A percentile compares a stretch with the other conserved stretches of the same genome.
These are phyloP conservation scores for Melolontha melolontha DNA, from an alignment of 2,888 invertebrate species.

Conservation along the genomic window DNA sequence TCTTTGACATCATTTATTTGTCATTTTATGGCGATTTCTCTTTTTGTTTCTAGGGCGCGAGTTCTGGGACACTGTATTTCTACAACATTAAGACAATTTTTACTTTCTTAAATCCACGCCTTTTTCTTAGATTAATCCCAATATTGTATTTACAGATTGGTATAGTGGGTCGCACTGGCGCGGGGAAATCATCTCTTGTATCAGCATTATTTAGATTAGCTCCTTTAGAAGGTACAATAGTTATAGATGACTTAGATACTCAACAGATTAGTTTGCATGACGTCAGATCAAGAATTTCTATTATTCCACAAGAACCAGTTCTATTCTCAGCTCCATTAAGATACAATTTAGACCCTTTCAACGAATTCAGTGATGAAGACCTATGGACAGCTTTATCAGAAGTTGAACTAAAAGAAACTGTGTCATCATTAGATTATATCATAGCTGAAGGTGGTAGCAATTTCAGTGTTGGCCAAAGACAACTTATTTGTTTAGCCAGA, in stretches of 20 bases:
- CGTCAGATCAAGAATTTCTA: slow-evolving; percentile 75
- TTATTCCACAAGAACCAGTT: slow-evolving; percentile 83
- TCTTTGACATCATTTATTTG: too few relatives aligned
- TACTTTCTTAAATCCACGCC: not conserved
- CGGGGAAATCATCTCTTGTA: slow-evolving; percentile 84
- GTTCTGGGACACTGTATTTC: too few relatives aligned
- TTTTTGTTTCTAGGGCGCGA: too few relatives aligned
- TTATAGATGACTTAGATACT: slow-evolving; percentile 76
- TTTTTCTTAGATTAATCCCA: too few relatives aligned
- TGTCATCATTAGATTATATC: too few relatives aligned
- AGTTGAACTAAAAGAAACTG: too few relatives aligned
- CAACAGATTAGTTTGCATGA: slow-evolving; percentile 71
- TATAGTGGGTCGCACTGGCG: slow-evolving; percentile 86
- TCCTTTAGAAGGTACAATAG: slow-evolving; percentile 74
- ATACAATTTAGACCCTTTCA: slow-evolving; percentile 78
- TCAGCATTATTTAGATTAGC: slow-evolving; percentile 69
- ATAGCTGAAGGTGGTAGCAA: too few relatives aligned
- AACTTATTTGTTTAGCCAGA: slow-evolving; percentile 82
- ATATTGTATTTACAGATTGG: slow-evolving; percentile 71
- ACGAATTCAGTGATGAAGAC: too few relatives aligned
- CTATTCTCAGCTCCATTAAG: slow-evolving; percentile 79
- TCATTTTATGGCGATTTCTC: too few relatives aligned
- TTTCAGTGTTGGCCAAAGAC: too few relatives aligned
- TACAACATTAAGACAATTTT: too few relatives aligned
- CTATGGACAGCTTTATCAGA: too few relatives aligned